These are phyloP conservation scores for Darevskia mixta DNA, from an alignment of 2,797 vertebrate species.

Conservation along the genomic window DNA sequence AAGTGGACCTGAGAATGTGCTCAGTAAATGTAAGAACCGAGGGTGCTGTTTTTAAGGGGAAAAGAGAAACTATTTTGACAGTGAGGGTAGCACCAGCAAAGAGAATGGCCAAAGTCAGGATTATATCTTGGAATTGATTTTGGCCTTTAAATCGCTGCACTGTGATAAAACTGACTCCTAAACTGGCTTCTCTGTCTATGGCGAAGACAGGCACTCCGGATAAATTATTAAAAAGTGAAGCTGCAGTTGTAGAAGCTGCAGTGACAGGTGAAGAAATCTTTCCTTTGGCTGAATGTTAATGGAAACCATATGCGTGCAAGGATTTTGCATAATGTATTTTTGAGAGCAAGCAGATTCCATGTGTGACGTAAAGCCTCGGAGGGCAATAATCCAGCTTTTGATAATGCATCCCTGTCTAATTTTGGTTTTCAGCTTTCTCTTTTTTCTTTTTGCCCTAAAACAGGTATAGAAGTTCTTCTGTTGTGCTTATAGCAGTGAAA, in stretches of 20 bases:
- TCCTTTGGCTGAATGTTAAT: slow-evolving; percentile 4
- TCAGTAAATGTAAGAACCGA: background rate
- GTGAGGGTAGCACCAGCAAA: background rate
- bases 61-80: background rate
- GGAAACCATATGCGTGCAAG: background rate
- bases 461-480: background rate
- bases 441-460: background rate
- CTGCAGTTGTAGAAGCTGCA: slow-evolving; percentile 37
- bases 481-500: background rate
- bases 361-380: background rate
- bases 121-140: background rate
- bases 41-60: background rate
- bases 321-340: slow-evolving; percentile 12
- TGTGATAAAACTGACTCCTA: slow-evolving; percentile 25
- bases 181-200: slow-evolving; percentile 30
- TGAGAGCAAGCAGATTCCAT: background rate
- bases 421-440: background rate
- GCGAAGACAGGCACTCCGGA: slow-evolving; percentile 8
- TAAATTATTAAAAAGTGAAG: slow-evolving; percentile 17
- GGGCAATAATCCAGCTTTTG: background rate
- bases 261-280: slow-evolving; percentile 33
- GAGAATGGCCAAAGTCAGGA: slow-evolving; percentile 4
- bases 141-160: slow-evolving; percentile 17
- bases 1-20: background rate
- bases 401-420: background rate